phyloP scores from a whole-genome alignment of 1,140 invertebrate genomes.

The Danaus plexippus region DNA sequence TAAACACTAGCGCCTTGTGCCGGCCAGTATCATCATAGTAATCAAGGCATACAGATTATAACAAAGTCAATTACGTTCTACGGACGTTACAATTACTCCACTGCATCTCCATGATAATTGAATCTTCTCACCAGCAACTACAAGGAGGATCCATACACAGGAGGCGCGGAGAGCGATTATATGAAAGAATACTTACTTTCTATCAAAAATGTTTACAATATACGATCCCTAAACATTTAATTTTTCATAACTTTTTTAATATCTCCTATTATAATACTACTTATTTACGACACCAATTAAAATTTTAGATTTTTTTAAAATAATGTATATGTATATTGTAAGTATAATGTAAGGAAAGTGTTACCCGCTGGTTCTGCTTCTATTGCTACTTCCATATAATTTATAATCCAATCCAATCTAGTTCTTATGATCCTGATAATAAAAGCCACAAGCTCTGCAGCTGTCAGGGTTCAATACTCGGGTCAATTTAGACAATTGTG shows the following conservation, averaged over 20 bases:
- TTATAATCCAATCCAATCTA: constrained; percentile 7
- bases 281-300: too few relatives aligned
- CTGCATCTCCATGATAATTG: constrained; percentile 26
- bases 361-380: too few relatives aligned
- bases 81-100: constrained; percentile 27
- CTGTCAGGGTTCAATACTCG: constrained; percentile 29
- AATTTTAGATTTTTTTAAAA: too few relatives aligned
- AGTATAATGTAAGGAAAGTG: too few relatives aligned
- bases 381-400: neutral
- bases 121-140: constrained; percentile 23
- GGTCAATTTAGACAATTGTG: constrained; percentile 7
- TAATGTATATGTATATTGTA: too few relatives aligned
- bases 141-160: neutral
- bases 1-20: too few relatives aligned
- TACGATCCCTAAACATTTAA: too few relatives aligned
- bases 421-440: constrained; percentile 11
- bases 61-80: constrained; percentile 17
- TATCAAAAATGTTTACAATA: neutral
- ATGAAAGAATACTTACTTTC: neutral
- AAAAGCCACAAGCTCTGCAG: constrained; percentile 17
- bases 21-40: too few relatives aligned
- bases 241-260: too few relatives aligned
- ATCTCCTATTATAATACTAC: too few relatives aligned
- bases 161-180: constrained; percentile 19
- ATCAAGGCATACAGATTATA: constrained; percentile 2